Conservation (phyloP, 2,888 invertebrate genomes). For the Neria commutata region DNA sequence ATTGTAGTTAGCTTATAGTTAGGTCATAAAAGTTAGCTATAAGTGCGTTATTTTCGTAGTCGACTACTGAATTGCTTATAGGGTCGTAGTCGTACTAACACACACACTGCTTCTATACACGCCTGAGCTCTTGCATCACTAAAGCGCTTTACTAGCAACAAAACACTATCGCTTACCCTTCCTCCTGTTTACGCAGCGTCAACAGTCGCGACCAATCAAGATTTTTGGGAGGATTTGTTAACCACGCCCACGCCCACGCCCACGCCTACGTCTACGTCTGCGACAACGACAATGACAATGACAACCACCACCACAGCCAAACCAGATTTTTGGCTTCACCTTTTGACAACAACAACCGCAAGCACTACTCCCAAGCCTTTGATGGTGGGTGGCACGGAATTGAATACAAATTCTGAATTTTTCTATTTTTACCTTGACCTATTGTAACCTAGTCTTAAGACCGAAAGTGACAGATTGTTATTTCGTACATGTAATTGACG, state of each 20-base stretch:
- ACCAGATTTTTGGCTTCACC: conserved; percentile 26
- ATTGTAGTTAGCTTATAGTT: no score
- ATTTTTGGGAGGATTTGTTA: conserved; percentile 31
- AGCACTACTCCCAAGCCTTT: conserved; percentile 33
- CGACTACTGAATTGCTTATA: no score
- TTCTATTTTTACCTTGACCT: conserved; percentile 40
- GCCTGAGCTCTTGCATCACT: neutral
- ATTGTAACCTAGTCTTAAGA: no score
- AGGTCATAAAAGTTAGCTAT: no score
- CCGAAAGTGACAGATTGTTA: no score
- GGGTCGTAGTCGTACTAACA: neutral
- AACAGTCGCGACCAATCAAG: conserved; percentile 12
- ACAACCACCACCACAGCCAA: conserved; percentile 25
- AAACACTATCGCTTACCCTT: conserved; percentile 14
- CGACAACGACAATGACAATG: no score
- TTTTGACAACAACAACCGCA: conserved; percentile 22
- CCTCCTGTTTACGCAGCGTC: conserved; percentile 8
- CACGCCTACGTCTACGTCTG: no score
- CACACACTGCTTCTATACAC: neutral
- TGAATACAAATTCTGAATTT: conserved; percentile 30
- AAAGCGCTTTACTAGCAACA: conserved; percentile 13
- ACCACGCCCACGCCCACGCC: conserved; percentile 9
- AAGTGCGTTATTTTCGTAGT: no score
- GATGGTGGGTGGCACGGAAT: conserved; percentile 25
- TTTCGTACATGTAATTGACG: no score